Base-by-base conservation (phyloP, 2,888 invertebrate genomes). In the Leucophenga maculata region DNA sequence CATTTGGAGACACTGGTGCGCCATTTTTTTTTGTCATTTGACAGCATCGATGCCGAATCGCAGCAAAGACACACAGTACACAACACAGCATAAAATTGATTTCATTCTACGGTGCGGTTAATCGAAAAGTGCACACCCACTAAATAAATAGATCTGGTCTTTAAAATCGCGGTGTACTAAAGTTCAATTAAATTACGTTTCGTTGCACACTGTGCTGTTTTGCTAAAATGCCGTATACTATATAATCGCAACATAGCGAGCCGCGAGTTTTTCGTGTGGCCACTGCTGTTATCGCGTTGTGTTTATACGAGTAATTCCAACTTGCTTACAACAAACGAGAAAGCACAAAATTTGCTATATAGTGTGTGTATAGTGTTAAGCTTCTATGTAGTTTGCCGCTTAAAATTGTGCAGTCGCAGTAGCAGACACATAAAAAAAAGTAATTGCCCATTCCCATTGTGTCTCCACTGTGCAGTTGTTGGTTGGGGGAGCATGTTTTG, bases 401-500 rank as follows among this genome's bases (percentile, higher is more conserved):
- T n/a, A n/a, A n/a, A n/a, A n/a, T n/a, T n/a, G n/a, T n/a, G n/a
- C n/a, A n/a, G 18, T 54, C 11, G 18, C 4, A 13, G 18, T 3
- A 18, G 54, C 18, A 54, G 22, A 20, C 18, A 62, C 4, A 16
- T 39, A 18, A 18, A 18, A 18, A 46, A 20, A 62, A 62, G 62
- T 62, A 20, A 11, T 62, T 22, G 46, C 20, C 54, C 18, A 62
- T 16, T 9, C 18, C 39, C 14, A 20, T 20, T 44, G 6, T n/a
- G 46, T 46, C 1, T 14, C 20, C 18, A 39, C 16, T 46, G 20
- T 44, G 48, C 20, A 65, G 11, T 32, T 54, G 16, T 71, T 66
- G 67, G 39, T 72, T 77, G 71, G 71, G 67, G 78, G 82, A 80
- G 80, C 80, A 80, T 82, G 82, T 81, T 80, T 82, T 81, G 82